Evolutionary conservation across 2,113 vertebrate species (phyloP).

Genomic region (Rynchops niger): DNA sequence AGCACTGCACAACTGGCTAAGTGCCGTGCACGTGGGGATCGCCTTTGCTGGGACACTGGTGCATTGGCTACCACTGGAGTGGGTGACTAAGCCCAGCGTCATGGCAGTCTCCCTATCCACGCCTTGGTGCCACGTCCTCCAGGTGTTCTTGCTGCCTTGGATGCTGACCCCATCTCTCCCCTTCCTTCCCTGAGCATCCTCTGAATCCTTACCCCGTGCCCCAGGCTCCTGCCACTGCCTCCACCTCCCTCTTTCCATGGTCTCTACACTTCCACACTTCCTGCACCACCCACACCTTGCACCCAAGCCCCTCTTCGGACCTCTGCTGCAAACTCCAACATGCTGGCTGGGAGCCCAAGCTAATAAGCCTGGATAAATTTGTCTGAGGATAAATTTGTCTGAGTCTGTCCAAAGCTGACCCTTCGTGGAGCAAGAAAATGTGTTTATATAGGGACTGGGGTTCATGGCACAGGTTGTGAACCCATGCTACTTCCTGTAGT

Average conservation of each 20-base stretch:
- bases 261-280: background rate
- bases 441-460: background rate
- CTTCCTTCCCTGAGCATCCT: background rate
- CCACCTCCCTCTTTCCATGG: background rate
- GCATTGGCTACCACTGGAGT: background rate
- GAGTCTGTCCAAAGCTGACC: background rate
- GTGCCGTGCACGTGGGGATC: rapidly evolving
- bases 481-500: background rate
- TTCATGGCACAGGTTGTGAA: background rate
- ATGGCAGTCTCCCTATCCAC: background rate
- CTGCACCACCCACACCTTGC: background rate
- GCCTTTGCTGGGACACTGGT: background rate
- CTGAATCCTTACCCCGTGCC: rapidly evolving
- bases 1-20: background rate
- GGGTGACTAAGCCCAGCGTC: background rate
- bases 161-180: background rate
- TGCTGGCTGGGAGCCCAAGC: background rate
- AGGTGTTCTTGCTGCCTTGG: background rate
- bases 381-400: background rate
- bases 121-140: background rate
- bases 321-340: background rate
- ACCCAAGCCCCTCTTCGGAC: background rate
- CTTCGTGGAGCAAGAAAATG: background rate
- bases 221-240: background rate
- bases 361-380: background rate